Conservation (phyloP, 2,113 vertebrate species). For the Sylvia atricapilla region DNA sequence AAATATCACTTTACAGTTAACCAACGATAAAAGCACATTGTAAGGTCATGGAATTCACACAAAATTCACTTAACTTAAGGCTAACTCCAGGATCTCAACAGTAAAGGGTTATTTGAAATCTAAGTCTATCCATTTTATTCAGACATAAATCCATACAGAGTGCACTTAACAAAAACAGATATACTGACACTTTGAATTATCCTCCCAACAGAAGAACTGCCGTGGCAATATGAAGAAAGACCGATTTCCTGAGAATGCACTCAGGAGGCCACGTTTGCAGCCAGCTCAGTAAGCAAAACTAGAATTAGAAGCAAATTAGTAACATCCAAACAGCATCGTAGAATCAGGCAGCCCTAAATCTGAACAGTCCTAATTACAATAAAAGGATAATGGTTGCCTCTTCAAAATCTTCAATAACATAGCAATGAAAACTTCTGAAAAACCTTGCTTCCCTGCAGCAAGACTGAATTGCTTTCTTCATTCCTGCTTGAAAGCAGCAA, state of each 20-base stretch:
- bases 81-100: not conserved
- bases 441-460: not conserved
- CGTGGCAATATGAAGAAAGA: not conserved
- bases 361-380: not conserved
- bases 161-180: slow-evolving; percentile 21
- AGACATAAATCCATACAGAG: not conserved
- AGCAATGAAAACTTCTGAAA: not conserved
- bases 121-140: slow-evolving; percentile 12
- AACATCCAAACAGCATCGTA: not conserved
- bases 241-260: not conserved
- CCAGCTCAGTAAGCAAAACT: not conserved
- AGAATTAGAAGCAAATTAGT: not conserved
- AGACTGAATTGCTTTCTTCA: not conserved
- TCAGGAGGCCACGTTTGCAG: not conserved
- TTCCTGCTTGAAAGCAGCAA: not conserved
- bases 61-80: slow-evolving; percentile 27
- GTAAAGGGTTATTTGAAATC: not conserved
- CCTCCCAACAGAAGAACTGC: not conserved
- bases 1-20: not conserved
- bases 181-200: slow-evolving; percentile 12
- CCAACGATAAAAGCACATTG: not conserved
- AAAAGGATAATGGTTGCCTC: not conserved
- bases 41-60: slow-evolving; percentile 7
- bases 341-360: not conserved
- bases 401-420: not conserved